Conservation (phyloP, 2,797 vertebrate genomes). For the Esox lucius region DNA sequence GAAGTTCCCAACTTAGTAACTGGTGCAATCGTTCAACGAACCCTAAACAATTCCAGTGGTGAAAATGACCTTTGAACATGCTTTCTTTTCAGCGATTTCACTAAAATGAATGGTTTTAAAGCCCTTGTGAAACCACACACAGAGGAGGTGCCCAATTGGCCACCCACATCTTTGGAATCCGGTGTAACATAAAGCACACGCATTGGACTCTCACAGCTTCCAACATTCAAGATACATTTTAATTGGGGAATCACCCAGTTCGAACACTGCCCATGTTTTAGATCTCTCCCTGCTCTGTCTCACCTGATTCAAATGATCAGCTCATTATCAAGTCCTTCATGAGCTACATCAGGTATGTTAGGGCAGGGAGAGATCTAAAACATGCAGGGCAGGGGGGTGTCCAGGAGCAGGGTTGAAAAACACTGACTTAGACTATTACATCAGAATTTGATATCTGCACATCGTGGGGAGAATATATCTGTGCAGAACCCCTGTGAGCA, state of each 20-base stretch:
- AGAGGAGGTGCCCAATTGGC: neutral
- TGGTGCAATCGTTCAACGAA: constrained; percentile 36
- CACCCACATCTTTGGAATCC: neutral
- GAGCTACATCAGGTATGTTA: no score
- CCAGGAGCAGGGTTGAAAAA: neutral
- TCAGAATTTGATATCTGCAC: neutral
- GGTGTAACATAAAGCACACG: neutral
- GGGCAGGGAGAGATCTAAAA: no score
- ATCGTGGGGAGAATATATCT: neutral
- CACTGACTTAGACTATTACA: neutral
- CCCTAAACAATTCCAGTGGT: constrained; percentile 13
- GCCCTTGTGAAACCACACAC: constrained; percentile 7
- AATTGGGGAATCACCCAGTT: no score
- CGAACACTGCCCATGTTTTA: no score
- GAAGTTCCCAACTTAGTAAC: constrained; percentile 45
- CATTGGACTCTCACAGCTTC: no score
- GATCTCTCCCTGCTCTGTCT: no score
- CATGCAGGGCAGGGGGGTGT: no score
- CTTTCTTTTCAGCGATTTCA: constrained; percentile 5
- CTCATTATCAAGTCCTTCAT: no score
- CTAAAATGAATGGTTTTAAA: constrained; percentile 13
- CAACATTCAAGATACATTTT: no score
- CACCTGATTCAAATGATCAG: no score
- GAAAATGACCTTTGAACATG: constrained; percentile 14
- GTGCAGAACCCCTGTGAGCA: constrained; percentile 22